Percentiles rank a stretch among this genome's conserved stretches.
These are phyloP conservation scores for Eugnorisma glareosa DNA, from an alignment of 2,888 invertebrate species.

Conservation along the genomic window DNA sequence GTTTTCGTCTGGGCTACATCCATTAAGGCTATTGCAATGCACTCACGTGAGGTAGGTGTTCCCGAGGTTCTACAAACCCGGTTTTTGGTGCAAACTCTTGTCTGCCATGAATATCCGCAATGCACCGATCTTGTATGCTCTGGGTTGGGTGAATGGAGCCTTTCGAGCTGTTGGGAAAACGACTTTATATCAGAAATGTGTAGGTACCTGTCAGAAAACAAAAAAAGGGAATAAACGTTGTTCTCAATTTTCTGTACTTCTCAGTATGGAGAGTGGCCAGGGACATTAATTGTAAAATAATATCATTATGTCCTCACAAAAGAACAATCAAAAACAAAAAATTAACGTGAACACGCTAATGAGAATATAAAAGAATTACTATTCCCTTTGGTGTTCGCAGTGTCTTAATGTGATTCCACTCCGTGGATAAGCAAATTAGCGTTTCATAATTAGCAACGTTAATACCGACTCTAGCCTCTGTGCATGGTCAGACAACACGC, in stretches of 20 bases:
- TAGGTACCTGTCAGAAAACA: neutral
- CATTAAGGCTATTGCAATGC: too few relatives aligned
- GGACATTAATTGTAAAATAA: slow-evolving; percentile 7
- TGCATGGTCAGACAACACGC: slow-evolving; percentile 53
- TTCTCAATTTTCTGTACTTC: neutral
- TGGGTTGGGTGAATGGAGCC: neutral
- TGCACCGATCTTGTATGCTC: neutral
- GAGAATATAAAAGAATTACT: slow-evolving; percentile 61
- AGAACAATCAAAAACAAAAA: slow-evolving; percentile 40
- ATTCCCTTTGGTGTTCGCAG: slow-evolving; percentile 62
- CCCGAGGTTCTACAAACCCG: slow-evolving; percentile 21
- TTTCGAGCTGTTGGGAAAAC: slow-evolving; percentile 12
- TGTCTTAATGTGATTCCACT: slow-evolving; percentile 65
- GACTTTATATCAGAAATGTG: neutral
- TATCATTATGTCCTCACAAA: slow-evolving; percentile 21
- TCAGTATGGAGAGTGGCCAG: neutral
- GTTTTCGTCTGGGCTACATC: neutral
- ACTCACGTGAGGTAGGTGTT: slow-evolving; percentile 28
- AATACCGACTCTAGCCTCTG: slow-evolving; percentile 60
- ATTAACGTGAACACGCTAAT: slow-evolving; percentile 28
- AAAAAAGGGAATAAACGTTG: neutral
- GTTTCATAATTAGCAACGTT: slow-evolving; percentile 70
- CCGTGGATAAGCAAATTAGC: slow-evolving; percentile 70
- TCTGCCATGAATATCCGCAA: too few relatives aligned
- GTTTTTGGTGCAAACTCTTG: neutral